Evolutionary conservation across 1,140 invertebrate genomes (phyloP), one percentile per base, ranked within the genome.

Genomic region (Diachasma alloeum): DNA sequence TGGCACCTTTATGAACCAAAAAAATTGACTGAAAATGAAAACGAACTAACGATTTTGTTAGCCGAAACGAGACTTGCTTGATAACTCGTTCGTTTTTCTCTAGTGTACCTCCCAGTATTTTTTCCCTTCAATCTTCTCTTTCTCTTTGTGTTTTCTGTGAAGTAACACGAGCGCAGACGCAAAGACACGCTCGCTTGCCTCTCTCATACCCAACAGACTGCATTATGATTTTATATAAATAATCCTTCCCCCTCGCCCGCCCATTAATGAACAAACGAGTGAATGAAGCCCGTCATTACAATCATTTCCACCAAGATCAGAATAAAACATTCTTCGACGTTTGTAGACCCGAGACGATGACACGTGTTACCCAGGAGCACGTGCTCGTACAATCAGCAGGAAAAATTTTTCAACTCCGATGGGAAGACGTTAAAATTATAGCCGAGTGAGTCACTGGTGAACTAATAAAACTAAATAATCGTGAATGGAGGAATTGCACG

Each of bases 81-180:
- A n/a, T n/a, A n/a, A n/a, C n/a, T n/a, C n/a, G n/a, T n/a, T n/a
- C n/a, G n/a, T n/a, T n/a, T n/a, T n/a, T n/a, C n/a, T n/a, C n/a
- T n/a, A n/a, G n/a, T n/a, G n/a, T n/a, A n/a, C 15, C 13, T 17
- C 48, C 3, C 48, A 56, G 48, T 22, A 10, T 22, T 22, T 5
- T 22, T 59, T 19, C 56, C 8, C 36, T 26, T 67, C n/a, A 67
- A 67, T 36, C 63, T 36, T 24, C 13, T 31, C 9, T 22, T 26
- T 31, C 24, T 26, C 19, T 63, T 63, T 37, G 36, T 17, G 56
- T 59, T 36, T 67, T 67, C 6, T 15, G 4, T 31, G 22, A 24
- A 67, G 15, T 26, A 72, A 44, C 24, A 48, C 44, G 10, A 11
- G 70, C 70, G 70, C 70, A 72, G 10, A 44, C 70, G 70, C 46